Base-by-base conservation (phyloP, 2,113 vertebrate species). In the Myocastor coypus region DNA sequence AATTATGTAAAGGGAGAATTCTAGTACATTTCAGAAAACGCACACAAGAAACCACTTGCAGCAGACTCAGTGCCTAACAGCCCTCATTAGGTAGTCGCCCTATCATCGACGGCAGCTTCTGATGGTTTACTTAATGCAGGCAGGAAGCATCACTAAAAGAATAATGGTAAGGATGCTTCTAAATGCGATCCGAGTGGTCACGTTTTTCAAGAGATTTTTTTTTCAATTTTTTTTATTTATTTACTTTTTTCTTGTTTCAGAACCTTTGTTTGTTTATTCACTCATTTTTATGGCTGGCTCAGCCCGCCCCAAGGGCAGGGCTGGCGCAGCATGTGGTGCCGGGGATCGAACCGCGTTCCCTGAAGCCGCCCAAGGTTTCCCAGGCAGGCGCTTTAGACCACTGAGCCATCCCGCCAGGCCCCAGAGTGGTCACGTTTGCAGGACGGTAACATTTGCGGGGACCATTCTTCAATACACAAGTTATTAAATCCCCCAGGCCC, bases 1-100 rank as follows among this genome's bases (percentile, higher is more conserved):
- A 97, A 96, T 96, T 96, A 94, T 69, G 82, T 92, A 96, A 97
- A 94, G 83, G 5, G 68, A 97, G 73, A 97, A 91, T 50, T 94
- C 97, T 88, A 86, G 92, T 87, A 89, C 68, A 81, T n/a, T 85
- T 89, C 73, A 93, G 42, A 88, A 91, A 61, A 63, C 97, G 91
- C 32, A 91, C 78, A 32, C 80, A 66, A 96, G 96, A 97, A 97
- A 40, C 3, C 22, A 68, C 11, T 14, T 96, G 83, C 19, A 96
- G 83, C 73, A 95, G 93, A 96, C 92, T 85, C 69, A 77, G 73
- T 50, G 46, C 7, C 94, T 94, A 89, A 75, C 92, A 92, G 40
- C 26, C 63, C 80, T 82, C 30, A 55, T 81, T 83, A 37, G 78
- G 82, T 88, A 12, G 87, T 96, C 91, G 40, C 86, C 34, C 30